phyloP scores from a whole-genome alignment of 1,140 invertebrate genomes.

The Orius insidiosus region DNA sequence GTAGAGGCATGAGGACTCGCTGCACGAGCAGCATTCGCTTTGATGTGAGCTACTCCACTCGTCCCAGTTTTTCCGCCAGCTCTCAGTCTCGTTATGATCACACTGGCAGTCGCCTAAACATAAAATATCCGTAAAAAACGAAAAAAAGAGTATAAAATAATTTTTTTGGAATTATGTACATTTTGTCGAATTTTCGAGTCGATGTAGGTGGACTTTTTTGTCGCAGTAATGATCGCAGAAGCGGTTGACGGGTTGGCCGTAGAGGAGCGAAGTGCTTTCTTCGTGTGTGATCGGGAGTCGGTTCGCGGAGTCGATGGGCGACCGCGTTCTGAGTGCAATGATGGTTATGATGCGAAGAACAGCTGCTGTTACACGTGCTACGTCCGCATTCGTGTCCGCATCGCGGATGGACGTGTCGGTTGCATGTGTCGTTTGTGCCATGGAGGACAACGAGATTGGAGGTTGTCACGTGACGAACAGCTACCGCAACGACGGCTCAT shows the following conservation, averaged over 20 bases:
- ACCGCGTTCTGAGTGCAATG: neutral
- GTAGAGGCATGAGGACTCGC: slow-evolving; percentile 22
- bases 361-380: slow-evolving; percentile 13
- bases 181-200: neutral
- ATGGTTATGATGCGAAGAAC: slow-evolving; percentile 10
- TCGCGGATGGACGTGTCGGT: slow-evolving; percentile 10
- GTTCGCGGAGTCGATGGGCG: slow-evolving; percentile 6
- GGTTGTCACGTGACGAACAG: slow-evolving; percentile 4
- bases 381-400: slow-evolving; percentile 9
- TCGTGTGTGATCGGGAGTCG: slow-evolving; percentile 13
- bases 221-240: neutral
- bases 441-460: slow-evolving; percentile 6
- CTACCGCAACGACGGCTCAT: slow-evolving; percentile 12
- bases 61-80: slow-evolving; percentile 13
- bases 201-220: neutral
- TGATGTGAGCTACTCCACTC: slow-evolving; percentile 14
- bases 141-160: no score
- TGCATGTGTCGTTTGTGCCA: slow-evolving; percentile 13
- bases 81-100: slow-evolving; percentile 10
- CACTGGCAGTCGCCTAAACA: neutral
- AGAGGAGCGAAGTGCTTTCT: slow-evolving; percentile 14
- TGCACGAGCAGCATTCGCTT: slow-evolving; percentile 23
- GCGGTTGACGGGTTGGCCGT: slow-evolving; percentile 15
- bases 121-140: slow-evolving; percentile 1
- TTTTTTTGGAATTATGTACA: no score